Evolutionary conservation across 37 sponge, comb jelly and placozoan genomes (phyloP), one percentile per base, ranked within the genome.

Genomic region (Chondrosia reniformis): DNA sequence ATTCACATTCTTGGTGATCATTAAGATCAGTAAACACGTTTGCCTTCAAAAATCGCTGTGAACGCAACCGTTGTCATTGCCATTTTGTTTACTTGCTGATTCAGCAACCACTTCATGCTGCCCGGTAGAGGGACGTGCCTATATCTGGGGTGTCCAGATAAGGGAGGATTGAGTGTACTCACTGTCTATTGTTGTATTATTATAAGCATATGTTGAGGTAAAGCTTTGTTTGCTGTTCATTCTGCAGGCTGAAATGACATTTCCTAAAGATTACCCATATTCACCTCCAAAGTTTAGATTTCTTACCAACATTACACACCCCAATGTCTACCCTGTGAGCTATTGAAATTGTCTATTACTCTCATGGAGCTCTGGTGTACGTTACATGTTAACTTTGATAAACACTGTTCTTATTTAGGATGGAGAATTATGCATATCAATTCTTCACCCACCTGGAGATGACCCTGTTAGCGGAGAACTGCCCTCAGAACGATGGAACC

Each of bases 181-280:
- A n/a, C n/a, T n/a, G n/a, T n/a, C n/a, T n/a, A n/a, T n/a, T n/a
- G n/a, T n/a, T n/a, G n/a, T n/a, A n/a, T n/a, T n/a, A n/a, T n/a
- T n/a, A n/a, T n/a, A n/a, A n/a, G n/a, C n/a, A n/a, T n/a, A n/a
- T n/a, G n/a, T n/a, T n/a, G n/a, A n/a, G n/a, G n/a, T n/a, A n/a
- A n/a, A n/a, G n/a, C n/a, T n/a, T 19, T 49, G 54, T 49, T 19
- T 9, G 13, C 63, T 25, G 25, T 40, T 31, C 38, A 37, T 40
- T 66, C 39, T 76, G 4, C 76, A 96, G 95, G 98, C 98, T 17
- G 65, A 79, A 45, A 83, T 97, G 83, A 87, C 79, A 42, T 97
- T 97, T 61, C 98, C 98, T n/a, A 34, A 78, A n/a, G 98, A 97
- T 62, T 97, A 97, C 54, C 98, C 98, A 4, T 97, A 94, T 84